A percentile compares a stretch with the other conserved stretches of the same genome.
phyloP scores from a whole-genome alignment of 2,888 invertebrate genomes.

The Aphodius sticticus region DNA sequence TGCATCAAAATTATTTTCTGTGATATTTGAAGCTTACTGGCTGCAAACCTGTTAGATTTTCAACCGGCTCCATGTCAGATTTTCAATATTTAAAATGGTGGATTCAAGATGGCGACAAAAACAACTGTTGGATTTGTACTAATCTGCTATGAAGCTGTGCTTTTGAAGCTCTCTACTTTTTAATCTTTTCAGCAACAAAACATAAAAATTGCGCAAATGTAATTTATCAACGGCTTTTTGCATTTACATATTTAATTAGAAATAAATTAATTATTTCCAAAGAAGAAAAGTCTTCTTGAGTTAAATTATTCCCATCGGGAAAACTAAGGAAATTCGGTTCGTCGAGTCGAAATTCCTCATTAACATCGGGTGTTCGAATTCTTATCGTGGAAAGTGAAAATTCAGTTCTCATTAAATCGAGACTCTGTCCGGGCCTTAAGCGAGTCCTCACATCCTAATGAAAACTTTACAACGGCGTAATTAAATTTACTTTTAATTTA shows the following conservation, averaged over 20 bases:
- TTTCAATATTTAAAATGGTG: too few species aligned
- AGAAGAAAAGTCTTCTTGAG: neutral
- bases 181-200: too few species aligned
- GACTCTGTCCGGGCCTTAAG: neutral
- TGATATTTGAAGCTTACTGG: too few species aligned
- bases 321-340: neutral
- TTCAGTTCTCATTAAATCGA: neutral
- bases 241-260: neutral
- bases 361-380: neutral
- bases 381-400: neutral
- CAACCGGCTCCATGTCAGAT: too few species aligned
- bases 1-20: too few species aligned
- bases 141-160: too few species aligned
- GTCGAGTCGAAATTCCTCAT: neutral
- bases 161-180: too few species aligned
- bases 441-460: neutral
- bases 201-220: too few species aligned
- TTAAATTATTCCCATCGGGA: neutral
- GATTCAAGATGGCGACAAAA: too few species aligned
- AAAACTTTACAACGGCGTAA: neutral
- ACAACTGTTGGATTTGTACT: too few species aligned
- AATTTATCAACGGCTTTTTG: too few species aligned
- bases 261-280: neutral
- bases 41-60: too few species aligned
- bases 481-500: conserved; percentile 4